Percentiles rank a stretch among this genome's conserved stretches.
Evolutionary conservation across 2,797 vertebrate genomes (phyloP).

Genomic region (Notolepis coatsorum): DNA sequence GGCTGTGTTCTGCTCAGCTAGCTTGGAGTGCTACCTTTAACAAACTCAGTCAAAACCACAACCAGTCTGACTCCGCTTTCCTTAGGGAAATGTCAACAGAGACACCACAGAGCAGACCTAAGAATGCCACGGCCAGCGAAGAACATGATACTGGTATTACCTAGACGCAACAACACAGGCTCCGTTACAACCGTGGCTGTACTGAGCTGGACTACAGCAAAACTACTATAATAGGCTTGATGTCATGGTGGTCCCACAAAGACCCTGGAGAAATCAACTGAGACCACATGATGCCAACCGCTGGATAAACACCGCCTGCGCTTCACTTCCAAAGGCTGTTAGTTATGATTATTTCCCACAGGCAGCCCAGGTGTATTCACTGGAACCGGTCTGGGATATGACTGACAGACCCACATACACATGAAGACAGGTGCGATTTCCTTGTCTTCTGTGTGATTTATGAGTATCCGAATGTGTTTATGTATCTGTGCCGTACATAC

Average conservation of each 20-base stretch:
- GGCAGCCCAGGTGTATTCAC: not conserved
- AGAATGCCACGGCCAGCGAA: not conserved
- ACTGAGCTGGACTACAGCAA: not conserved
- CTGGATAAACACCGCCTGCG: not conserved
- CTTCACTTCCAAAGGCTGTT: too few relatives aligned
- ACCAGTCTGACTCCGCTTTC: slow-evolving; percentile 10
- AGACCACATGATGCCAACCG: not conserved
- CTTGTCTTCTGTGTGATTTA: too few relatives aligned
- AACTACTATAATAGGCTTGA: not conserved
- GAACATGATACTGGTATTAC: not conserved
- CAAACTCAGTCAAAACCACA: slow-evolving; percentile 27
- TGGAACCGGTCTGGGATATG: too few relatives aligned
- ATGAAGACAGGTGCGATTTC: too few relatives aligned
- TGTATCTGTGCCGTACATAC: not conserved
- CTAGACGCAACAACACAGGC: not conserved
- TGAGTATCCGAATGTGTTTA: not conserved
- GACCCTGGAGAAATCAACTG: not conserved
- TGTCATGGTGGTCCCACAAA: not conserved
- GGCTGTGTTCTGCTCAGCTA: not conserved
- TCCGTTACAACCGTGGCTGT: too few relatives aligned
- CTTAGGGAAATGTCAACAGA: slow-evolving; percentile 3
- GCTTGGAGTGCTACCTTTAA: slow-evolving; percentile 10
- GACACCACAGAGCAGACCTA: slow-evolving; percentile 3
- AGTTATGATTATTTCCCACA: not conserved
- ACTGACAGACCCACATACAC: too few relatives aligned